Percentiles rank a stretch among this genome's conserved stretches.
These are phyloP conservation scores for Pyrrhosoma nymphula DNA, from an alignment of 2,888 invertebrate species.

Conservation along the genomic window DNA sequence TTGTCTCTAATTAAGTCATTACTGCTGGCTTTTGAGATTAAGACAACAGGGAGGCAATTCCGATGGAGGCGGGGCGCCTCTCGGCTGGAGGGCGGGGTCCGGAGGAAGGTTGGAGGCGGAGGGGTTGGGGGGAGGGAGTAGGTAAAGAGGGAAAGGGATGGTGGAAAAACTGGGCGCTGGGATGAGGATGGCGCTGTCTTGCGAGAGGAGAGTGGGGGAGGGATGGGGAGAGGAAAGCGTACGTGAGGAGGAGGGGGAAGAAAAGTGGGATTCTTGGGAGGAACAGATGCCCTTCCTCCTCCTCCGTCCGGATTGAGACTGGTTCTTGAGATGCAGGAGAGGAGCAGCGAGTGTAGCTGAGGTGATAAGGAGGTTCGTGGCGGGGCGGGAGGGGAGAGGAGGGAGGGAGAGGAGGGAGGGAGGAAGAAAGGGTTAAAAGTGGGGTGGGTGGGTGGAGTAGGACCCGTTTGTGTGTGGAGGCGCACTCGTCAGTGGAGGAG, in stretches of 20 bases:
- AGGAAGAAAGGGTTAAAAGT: too few relatives aligned
- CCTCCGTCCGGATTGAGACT: background rate
- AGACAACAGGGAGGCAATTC: constrained; percentile 64
- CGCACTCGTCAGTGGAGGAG: background rate
- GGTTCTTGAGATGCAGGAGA: background rate
- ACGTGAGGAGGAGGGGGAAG: background rate
- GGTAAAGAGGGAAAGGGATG: background rate
- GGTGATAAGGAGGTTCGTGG: background rate
- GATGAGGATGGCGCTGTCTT: constrained; percentile 12
- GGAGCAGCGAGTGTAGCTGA: background rate
- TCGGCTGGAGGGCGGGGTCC: background rate
- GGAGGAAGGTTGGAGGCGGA: background rate
- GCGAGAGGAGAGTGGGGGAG: background rate
- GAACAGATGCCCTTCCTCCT: background rate
- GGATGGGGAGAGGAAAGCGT: background rate
- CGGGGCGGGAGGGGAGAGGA: background rate
- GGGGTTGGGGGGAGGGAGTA: background rate
- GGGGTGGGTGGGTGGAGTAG: too few relatives aligned
- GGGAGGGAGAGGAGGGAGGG: too few relatives aligned
- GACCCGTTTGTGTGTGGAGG: too few relatives aligned
- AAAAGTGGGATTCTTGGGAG: background rate
- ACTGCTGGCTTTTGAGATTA: constrained; percentile 64
- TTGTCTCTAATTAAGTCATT: constrained; percentile 66
- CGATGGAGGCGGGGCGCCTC: constrained; percentile 42
- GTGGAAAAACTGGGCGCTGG: background rate